Conservation (phyloP, 2,113 vertebrate species). For the Gymnobelideus leadbeateri region DNA sequence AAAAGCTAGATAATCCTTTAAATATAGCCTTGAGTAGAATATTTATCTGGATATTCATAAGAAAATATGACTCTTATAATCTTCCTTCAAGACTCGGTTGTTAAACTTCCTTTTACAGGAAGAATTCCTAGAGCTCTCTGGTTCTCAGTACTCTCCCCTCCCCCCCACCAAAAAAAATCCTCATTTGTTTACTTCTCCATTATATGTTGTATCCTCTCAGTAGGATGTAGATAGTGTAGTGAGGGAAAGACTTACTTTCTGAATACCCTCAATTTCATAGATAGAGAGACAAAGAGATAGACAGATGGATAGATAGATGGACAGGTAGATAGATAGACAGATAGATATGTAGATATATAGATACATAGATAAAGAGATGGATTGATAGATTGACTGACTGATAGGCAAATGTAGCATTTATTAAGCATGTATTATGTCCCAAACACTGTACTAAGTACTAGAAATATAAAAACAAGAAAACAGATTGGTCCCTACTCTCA, state of each 20-base stretch:
- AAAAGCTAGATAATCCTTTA: neutral
- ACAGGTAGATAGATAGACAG: neutral
- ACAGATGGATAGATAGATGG: neutral
- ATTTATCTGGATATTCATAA: neutral
- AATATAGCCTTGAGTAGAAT: neutral
- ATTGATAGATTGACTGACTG: too few relatives aligned
- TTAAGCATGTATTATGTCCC: neutral
- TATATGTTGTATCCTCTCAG: neutral
- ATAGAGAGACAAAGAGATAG: neutral
- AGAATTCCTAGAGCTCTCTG: neutral
- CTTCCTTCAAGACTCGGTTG: neutral
- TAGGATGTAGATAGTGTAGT: neutral
- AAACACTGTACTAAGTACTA: neutral
- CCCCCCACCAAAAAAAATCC: neutral
- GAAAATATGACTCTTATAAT: neutral
- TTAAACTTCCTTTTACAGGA: neutral
- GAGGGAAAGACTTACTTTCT: too few relatives aligned
- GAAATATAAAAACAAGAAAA: neutral
- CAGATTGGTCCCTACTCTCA: neutral
- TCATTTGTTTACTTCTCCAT: neutral
- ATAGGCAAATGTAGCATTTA: neutral
- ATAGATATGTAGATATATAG: neutral
- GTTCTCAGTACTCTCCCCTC: neutral
- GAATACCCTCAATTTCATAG: too few relatives aligned
- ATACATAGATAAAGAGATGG: too few relatives aligned